phyloP scores from a whole-genome alignment of 2,888 invertebrate genomes.

The Mycalesis mineus region DNA sequence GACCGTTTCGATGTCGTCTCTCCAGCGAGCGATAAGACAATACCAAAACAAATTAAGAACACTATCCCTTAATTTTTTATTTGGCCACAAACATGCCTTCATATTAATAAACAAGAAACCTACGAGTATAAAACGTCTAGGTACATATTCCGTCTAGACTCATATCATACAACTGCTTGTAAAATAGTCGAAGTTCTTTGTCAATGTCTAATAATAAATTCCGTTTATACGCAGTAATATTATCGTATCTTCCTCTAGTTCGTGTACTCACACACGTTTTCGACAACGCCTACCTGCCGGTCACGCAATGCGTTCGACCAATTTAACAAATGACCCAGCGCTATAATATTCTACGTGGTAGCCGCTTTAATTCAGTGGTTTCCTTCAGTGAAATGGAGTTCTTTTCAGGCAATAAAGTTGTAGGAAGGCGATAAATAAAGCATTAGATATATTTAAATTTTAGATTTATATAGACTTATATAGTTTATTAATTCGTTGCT shows the following conservation, averaged over 20 bases:
- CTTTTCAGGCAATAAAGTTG: neutral
- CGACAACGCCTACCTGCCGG: conserved; percentile 54
- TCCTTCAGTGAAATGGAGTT: conserved; percentile 5
- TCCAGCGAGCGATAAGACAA: too few species aligned
- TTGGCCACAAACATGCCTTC: too few species aligned
- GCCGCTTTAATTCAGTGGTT: conserved; percentile 3
- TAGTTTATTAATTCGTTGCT: too few species aligned
- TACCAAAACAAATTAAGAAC: too few species aligned
- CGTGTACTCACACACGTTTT: conserved; percentile 50
- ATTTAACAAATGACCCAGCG: conserved; percentile 58
- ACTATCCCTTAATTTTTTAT: too few species aligned
- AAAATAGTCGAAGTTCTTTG: neutral
- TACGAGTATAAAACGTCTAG: too few species aligned
- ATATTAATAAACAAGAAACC: too few species aligned
- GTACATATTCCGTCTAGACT: too few species aligned
- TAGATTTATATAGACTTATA: neutral
- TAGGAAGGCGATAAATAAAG: neutral
- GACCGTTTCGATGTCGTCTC: too few species aligned
- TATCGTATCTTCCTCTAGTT: conserved; percentile 32
- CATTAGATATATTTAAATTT: neutral
- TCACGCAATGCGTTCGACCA: conserved; percentile 59
- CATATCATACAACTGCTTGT: too few species aligned
- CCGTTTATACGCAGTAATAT: neutral
- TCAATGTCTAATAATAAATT: neutral
- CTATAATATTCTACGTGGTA: conserved; percentile 26